Percentiles rank a stretch among this genome's conserved stretches.
Conservation (phyloP, 1,140 invertebrate genomes). For the Pteromalus puparum region DNA sequence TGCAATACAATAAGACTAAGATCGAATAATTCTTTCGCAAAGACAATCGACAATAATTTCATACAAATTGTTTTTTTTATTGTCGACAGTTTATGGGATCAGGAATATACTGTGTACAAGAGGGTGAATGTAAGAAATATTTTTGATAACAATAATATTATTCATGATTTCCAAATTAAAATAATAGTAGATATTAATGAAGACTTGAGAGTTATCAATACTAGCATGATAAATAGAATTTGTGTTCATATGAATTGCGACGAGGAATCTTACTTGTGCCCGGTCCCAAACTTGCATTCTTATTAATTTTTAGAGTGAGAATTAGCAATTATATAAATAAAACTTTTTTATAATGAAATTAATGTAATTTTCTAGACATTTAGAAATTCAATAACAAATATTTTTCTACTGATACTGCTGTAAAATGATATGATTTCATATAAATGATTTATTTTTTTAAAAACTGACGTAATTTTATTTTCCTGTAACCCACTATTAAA, state of each 20-base stretch:
- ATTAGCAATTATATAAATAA: no score
- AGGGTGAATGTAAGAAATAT: background rate
- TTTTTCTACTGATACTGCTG: no score
- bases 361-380: no score
- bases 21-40: slow-evolving; percentile 26
- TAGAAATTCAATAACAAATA: no score
- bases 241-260: background rate
- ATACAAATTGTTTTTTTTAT: slow-evolving; percentile 16
- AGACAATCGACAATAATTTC: background rate
- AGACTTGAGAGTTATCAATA: background rate
- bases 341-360: no score
- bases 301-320: background rate
- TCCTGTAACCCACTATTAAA: no score
- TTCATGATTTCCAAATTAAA: background rate
- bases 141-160: background rate
- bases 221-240: background rate
- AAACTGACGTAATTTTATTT: no score
- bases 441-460: no score
- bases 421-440: no score
- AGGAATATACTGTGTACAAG: slow-evolving; percentile 1
- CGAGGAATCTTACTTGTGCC: background rate
- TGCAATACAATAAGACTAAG: background rate
- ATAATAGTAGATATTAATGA: background rate
- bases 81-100: background rate
- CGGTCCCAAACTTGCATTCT: slow-evolving; percentile 7